phyloP scores from a whole-genome alignment of 2,797 vertebrate species.

The Hippocampus kuda region DNA sequence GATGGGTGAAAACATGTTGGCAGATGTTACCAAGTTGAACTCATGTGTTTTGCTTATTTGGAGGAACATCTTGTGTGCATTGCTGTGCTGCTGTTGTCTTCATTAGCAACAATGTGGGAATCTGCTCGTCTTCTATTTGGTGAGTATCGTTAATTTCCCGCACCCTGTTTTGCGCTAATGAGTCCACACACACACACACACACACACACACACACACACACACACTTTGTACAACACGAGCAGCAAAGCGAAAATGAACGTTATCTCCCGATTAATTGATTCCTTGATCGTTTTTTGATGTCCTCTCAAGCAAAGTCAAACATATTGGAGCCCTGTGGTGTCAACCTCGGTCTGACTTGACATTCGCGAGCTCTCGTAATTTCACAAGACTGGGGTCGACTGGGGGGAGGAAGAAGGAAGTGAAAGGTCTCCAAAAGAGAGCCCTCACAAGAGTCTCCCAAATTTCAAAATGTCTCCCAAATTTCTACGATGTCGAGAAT shows the following conservation, averaged over 20 bases:
- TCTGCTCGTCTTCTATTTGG: background rate
- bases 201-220: background rate
- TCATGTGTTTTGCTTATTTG: background rate
- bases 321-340: background rate
- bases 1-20: background rate
- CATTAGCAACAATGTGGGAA: background rate
- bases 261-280: background rate
- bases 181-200: background rate
- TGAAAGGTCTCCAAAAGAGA: background rate
- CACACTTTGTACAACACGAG: background rate
- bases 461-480: background rate
- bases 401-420: background rate
- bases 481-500: background rate
- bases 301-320: background rate
- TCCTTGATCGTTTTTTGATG: background rate
- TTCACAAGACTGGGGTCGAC: background rate
- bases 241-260: background rate
- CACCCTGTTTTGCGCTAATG: background rate
- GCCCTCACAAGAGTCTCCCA: background rate
- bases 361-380: background rate
- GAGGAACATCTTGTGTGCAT: background rate
- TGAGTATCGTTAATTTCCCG: background rate
- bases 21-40: background rate
- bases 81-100: background rate
- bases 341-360: background rate